A percentile compares a stretch with the other conserved stretches of the same genome.
These are phyloP conservation scores for Andrena praecox DNA, from an alignment of 2,888 invertebrate genomes.

Conservation along the genomic window DNA sequence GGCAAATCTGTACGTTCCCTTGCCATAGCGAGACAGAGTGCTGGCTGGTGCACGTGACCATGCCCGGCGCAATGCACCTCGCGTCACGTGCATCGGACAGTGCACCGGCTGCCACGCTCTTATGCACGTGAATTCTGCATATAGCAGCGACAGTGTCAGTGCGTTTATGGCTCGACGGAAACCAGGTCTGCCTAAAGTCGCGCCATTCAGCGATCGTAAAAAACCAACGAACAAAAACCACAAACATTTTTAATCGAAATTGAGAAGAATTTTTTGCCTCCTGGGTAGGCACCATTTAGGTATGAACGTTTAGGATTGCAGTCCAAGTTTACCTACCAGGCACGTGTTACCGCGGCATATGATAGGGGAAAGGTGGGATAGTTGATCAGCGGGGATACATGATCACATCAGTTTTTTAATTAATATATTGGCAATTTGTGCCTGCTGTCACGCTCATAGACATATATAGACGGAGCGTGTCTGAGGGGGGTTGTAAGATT, in stretches of 20 bases:
- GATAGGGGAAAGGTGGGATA: too few species aligned
- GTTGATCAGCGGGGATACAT: too few species aligned
- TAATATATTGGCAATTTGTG: too few species aligned
- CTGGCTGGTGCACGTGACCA: slow-evolving; percentile 78
- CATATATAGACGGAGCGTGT: too few species aligned
- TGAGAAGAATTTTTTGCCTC: neutral
- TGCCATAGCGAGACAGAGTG: slow-evolving; percentile 40
- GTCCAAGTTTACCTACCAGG: neutral
- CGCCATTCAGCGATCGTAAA: slow-evolving; percentile 20
- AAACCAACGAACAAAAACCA: slow-evolving; percentile 13
- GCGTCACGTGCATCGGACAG: slow-evolving; percentile 80
- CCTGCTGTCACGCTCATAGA: too few species aligned
- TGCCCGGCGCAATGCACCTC: slow-evolving; percentile 63
- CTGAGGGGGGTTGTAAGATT: too few species aligned
- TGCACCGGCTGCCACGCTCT: slow-evolving; percentile 77
- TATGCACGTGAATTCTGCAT: slow-evolving; percentile 80
- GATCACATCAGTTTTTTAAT: too few species aligned
- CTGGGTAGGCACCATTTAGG: neutral
- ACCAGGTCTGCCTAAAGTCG: slow-evolving; percentile 35
- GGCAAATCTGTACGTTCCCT: slow-evolving; percentile 49
- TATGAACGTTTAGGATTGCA: neutral
- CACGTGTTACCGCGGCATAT: too few species aligned
- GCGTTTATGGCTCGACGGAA: slow-evolving; percentile 43
- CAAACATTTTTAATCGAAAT: slow-evolving; percentile 14
- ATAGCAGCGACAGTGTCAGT: slow-evolving; percentile 59